phyloP scores from a whole-genome alignment of 2,888 invertebrate genomes.

The Hirudinaria manillensis region DNA sequence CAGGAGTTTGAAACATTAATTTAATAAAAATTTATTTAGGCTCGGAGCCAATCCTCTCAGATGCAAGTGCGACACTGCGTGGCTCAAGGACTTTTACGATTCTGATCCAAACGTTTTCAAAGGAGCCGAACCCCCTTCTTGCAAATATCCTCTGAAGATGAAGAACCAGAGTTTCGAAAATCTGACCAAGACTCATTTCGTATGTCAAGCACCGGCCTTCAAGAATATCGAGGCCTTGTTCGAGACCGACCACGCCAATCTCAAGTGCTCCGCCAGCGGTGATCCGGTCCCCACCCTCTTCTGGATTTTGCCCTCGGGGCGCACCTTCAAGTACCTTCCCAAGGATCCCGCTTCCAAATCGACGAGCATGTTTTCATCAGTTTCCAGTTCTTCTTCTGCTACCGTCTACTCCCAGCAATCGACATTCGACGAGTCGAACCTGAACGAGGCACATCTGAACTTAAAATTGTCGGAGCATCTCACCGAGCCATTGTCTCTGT shows the following conservation, averaged over 20 bases:
- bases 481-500: slow-evolving; percentile 40
- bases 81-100: slow-evolving; percentile 49
- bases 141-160: slow-evolving; percentile 45
- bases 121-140: slow-evolving; percentile 44
- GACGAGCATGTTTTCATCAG: not conserved
- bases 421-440: slow-evolving; percentile 40
- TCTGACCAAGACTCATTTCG: slow-evolving; percentile 45
- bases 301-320: slow-evolving; percentile 51
- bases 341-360: not conserved
- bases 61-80: slow-evolving; percentile 51
- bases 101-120: slow-evolving; percentile 41
- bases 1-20: too few relatives aligned
- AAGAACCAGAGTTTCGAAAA: slow-evolving; percentile 45
- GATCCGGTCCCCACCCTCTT: slow-evolving; percentile 51
- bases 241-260: slow-evolving; percentile 44
- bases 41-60: slow-evolving; percentile 46
- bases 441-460: slow-evolving; percentile 31
- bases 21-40: not conserved
- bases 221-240: slow-evolving; percentile 50
- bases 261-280: slow-evolving; percentile 50
- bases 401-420: slow-evolving; percentile 40
- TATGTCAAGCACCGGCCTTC: slow-evolving; percentile 49
- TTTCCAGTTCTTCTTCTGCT: not conserved
- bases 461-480: slow-evolving; percentile 40
- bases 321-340: slow-evolving; percentile 44